Evolutionary conservation across 2,113 vertebrate genomes (phyloP).

Genomic region (Phylloscopus trochilus): DNA sequence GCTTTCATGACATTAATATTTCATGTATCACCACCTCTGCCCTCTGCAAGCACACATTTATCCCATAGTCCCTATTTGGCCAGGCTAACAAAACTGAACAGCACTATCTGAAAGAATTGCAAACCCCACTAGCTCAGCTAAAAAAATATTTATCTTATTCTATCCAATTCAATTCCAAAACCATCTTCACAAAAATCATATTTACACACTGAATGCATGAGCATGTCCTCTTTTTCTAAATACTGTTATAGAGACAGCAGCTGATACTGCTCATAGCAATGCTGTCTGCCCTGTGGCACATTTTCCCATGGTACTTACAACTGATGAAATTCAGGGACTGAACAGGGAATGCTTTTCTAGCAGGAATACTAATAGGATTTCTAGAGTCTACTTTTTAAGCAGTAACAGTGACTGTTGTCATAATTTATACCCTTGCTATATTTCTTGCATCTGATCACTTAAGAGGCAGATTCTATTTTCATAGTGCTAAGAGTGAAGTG

Average conservation of each 20-base stretch:
- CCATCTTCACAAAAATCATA: neutral
- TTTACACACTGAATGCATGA: neutral
- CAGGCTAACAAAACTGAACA: neutral
- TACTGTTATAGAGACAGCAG: neutral
- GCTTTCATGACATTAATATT: neutral
- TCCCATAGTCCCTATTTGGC: neutral
- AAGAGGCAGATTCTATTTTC: neutral
- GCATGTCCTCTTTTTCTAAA: neutral
- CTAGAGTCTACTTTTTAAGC: neutral
- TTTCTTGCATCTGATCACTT: neutral
- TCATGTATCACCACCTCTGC: neutral
- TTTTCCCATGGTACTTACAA: neutral
- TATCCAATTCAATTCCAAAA: neutral
- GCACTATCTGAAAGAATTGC: neutral
- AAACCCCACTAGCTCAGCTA: neutral
- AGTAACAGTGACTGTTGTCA: neutral
- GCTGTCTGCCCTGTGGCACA: neutral
- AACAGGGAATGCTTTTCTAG: neutral
- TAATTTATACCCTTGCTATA: neutral
- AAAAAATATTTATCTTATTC: neutral
- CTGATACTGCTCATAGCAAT: neutral
- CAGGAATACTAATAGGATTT: neutral
- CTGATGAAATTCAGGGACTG: neutral
- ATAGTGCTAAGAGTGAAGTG: neutral
- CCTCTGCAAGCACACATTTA: neutral